Conservation (phyloP, 1,140 invertebrate species). For the Brachystomella parvula region DNA sequence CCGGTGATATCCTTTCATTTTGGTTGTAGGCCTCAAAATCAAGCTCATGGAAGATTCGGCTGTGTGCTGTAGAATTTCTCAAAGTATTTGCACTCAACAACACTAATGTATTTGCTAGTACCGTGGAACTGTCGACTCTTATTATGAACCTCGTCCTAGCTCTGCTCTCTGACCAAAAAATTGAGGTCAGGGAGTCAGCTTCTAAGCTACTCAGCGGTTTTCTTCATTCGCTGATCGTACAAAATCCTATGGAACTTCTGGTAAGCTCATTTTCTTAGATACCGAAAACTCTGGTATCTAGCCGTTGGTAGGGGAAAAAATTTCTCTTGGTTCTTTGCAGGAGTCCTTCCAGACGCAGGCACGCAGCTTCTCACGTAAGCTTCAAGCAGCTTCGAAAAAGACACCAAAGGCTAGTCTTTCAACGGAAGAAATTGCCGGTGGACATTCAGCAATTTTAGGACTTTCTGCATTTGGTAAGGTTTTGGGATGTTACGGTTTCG, state of each 20-base stretch:
- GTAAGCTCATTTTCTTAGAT: slow-evolving; percentile 40
- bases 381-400: slow-evolving; percentile 10
- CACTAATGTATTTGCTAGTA: slow-evolving; percentile 44
- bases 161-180: slow-evolving; percentile 58
- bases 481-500: background rate
- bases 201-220: slow-evolving; percentile 73
- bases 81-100: slow-evolving; percentile 46
- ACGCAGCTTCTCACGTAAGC: slow-evolving; percentile 31
- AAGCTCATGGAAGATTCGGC: slow-evolving; percentile 33
- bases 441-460: slow-evolving; percentile 77
- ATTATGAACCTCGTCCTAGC: slow-evolving; percentile 55
- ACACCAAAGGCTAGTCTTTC: slow-evolving; percentile 9
- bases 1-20: no score
- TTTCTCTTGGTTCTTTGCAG: slow-evolving; percentile 42
- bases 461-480: slow-evolving; percentile 77
- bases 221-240: slow-evolving; percentile 58
- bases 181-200: slow-evolving; percentile 73
- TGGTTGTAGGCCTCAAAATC: slow-evolving; percentile 18
- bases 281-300: no score
- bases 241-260: slow-evolving; percentile 49
- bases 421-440: slow-evolving; percentile 40
- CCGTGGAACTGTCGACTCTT: slow-evolving; percentile 48
- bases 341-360: slow-evolving; percentile 47
- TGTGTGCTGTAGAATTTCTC: slow-evolving; percentile 40
- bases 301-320: background rate